Evolutionary conservation across 2,113 vertebrate species (phyloP), one percentile per base, ranked within the genome.

Genomic region (Chionis minor): DNA sequence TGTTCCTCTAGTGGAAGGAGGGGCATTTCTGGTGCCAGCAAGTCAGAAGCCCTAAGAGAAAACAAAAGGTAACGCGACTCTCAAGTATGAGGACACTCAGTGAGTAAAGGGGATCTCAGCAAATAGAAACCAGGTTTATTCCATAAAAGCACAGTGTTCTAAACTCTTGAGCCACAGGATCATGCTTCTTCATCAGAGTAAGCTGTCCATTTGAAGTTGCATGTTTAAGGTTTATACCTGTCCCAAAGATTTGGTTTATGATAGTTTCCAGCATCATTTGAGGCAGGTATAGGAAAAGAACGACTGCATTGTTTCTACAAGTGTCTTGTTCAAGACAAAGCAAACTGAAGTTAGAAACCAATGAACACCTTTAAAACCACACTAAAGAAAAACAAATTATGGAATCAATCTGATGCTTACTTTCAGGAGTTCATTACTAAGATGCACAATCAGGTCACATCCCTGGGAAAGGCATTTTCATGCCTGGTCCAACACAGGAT

Each of bases 171-270:
- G 38, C 10, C 27, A 49, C 12, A 51, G 35, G 6, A 33, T 59
- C 58, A 33, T 0, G 0, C 4, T 69, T 30, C 8, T 79, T 69
- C 54, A 75, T 52, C 71, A 80, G 40, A 70, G 47, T 44, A 63
- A 51, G 24, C 3, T 63, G n/a, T 23, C 7, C 1, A 0, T 42
- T 59, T 5, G 3, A 58, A 24, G 10, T 4, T 44, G 12, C 11
- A 56, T 18, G 10, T 62, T 80, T 32, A 42, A 56, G 45, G 15
- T 73, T 78, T 54, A 27, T 13, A n/a, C 12, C 27, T 19, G 9
- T 45, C 10, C 20, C 18, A 71, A 44, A 51, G 9, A 35, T 35
- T 51, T 44, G 10, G 10, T 51, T 70, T 87, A 65, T 38, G 21
- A 58, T 15, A 9, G 8, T n/a, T 87, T 88, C 32, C 24, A 59